A percentile compares a stretch with the other conserved stretches of the same genome.
phyloP scores from a whole-genome alignment of 2,888 invertebrate species.

The Hypselothyrea guttata region DNA sequence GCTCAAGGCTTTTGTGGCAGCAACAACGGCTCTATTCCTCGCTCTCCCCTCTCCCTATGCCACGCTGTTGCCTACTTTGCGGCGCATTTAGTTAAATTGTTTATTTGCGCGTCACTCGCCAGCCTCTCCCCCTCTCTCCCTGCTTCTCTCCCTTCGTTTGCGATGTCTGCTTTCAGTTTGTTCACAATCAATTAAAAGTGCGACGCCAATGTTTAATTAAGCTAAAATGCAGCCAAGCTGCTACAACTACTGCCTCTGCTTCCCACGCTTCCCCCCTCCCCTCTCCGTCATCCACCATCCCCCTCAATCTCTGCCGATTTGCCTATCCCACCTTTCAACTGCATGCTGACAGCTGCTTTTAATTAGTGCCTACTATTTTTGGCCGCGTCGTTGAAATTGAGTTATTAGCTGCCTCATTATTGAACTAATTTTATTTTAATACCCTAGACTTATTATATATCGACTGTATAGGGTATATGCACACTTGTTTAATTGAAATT shows the following conservation, averaged over 20 bases:
- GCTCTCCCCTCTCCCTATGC: too few relatives aligned
- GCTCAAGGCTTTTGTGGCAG: slow-evolving; percentile 51
- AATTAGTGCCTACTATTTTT: slow-evolving; percentile 46
- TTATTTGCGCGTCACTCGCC: slow-evolving; percentile 50
- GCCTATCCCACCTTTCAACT: neutral
- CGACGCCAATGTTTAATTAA: slow-evolving; percentile 77
- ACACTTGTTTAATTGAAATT: too few relatives aligned
- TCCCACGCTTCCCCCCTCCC: neutral
- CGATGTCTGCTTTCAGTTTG: slow-evolving; percentile 62
- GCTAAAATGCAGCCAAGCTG: slow-evolving; percentile 64
- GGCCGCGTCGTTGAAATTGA: slow-evolving; percentile 53
- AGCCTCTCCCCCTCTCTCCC: neutral
- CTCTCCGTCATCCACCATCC: too few relatives aligned
- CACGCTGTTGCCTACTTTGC: slow-evolving; percentile 71
- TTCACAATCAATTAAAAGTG: slow-evolving; percentile 75
- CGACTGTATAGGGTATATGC: too few relatives aligned
- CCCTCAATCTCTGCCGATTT: neutral
- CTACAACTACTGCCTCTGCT: slow-evolving; percentile 2
- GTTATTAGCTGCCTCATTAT: slow-evolving; percentile 71
- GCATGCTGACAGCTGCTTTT: slow-evolving; percentile 29
- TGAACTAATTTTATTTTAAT: slow-evolving; percentile 31
- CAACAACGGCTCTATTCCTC: slow-evolving; percentile 4
- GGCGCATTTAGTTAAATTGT: slow-evolving; percentile 77
- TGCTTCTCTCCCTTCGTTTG: neutral
- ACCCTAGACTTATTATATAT: too few relatives aligned